Evolutionary conservation across 2,113 vertebrate genomes (phyloP), one percentile per base, ranked within the genome.

Genomic region (Sander vitreus): DNA sequence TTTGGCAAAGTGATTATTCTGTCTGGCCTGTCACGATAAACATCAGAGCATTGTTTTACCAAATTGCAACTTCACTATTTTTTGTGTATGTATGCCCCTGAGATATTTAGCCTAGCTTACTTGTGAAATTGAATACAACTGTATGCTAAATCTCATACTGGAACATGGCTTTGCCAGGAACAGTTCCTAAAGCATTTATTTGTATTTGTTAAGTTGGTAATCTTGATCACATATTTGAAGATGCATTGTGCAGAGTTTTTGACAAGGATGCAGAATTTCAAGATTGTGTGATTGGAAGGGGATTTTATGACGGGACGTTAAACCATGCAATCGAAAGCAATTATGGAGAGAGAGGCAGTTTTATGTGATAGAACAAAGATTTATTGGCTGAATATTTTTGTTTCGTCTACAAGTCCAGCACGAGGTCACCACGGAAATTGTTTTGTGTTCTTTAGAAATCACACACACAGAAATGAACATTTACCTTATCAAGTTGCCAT

Each of bases 1-100:
- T 83, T 88, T 85, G 75, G 71, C 68, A 39, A 59, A 85, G 87
- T 87, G 71, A 89, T 92, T 93, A 83, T 67, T 90, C 78, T 86
- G 91, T 94, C 91, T 88, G 80, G 73, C 47, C 70, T 79, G 85
- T 84, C 36, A 59, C 84, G 80, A 88, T 88, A 73, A 58, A 83
- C 85, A 82, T 86, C 80, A 53, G 47, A 15, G 33, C 68, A 75
- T 76, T 80, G 73, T 84, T 88, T 86, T 75, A 84, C 54, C 50
- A 77, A 86, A 76, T 36, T 68, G 15, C 63, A 39, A 19, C 54
- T 16, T 45, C 25, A 15, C 21, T n/a, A 33, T 67, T 45, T 79
- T 33, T 67, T 19, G 6, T 33, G 30, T 36, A 67, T 76, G 73
- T 73, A 36, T 81, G n/a, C 15, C 64, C 59, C 36, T 33, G 45